Conservation (phyloP, 2,797 vertebrate genomes). For the Philypnodon macrostomus region DNA sequence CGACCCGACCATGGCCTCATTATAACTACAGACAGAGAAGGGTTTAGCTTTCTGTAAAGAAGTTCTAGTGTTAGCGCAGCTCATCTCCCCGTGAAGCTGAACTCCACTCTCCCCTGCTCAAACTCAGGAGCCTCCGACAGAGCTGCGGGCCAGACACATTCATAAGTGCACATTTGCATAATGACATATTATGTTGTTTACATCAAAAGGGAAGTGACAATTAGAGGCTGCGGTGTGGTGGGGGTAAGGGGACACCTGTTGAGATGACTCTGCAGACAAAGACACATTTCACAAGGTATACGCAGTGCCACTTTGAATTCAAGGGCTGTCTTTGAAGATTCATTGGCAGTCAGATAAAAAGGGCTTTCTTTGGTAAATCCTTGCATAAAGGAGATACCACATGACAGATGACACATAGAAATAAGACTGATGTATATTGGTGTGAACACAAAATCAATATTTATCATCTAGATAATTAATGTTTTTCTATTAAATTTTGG, state of each 20-base stretch:
- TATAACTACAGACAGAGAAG: conserved; percentile 26
- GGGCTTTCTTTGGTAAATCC: neutral
- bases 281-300: neutral
- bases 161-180: conserved; percentile 59
- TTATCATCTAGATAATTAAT: too few species aligned
- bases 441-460: too few species aligned
- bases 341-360: neutral
- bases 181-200: conserved; percentile 66
- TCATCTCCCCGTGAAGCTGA: conserved; percentile 16
- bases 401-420: too few species aligned
- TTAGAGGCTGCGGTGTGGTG: conserved; percentile 34
- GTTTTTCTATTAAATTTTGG: too few species aligned
- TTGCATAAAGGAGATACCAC: neutral
- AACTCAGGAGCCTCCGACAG: conserved; percentile 32
- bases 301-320: neutral
- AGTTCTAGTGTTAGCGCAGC: conserved; percentile 11
- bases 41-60: conserved; percentile 37
- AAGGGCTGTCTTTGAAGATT: neutral
- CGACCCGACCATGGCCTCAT: conserved; percentile 18
- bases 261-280: conserved; percentile 20
- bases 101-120: conserved; percentile 21
- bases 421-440: too few species aligned
- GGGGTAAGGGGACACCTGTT: conserved; percentile 24
- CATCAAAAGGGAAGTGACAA: conserved; percentile 45
- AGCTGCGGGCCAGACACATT: conserved; percentile 31